phyloP scores from a whole-genome alignment of 2,888 invertebrate species.

The Drosophila kanekoi region DNA sequence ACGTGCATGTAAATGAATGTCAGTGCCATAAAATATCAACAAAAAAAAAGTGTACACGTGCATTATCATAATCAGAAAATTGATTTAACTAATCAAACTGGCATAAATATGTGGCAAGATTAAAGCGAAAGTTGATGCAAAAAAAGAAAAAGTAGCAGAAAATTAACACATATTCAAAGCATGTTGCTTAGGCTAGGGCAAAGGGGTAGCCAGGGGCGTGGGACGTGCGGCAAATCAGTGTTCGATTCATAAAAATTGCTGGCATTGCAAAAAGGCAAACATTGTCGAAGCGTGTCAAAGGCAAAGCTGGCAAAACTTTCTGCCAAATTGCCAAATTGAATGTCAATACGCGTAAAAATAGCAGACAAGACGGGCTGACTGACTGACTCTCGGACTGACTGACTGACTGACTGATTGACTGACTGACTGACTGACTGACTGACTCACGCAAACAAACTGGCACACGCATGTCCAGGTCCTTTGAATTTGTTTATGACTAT shows the following conservation, averaged over 20 bases:
- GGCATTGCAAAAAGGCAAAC: conserved; percentile 58
- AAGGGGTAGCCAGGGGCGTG: background rate
- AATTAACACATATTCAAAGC: conserved; percentile 76
- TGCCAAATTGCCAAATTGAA: conserved; percentile 79
- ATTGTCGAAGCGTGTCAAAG: conserved; percentile 61
- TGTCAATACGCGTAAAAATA: conserved; percentile 81
- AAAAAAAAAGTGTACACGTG: conserved; percentile 15
- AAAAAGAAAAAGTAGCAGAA: conserved; percentile 11
- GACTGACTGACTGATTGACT: background rate
- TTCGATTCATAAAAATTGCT: conserved; percentile 73
- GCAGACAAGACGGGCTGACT: conserved; percentile 37
- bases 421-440: conserved; percentile 4
- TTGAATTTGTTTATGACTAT: conserved; percentile 74
- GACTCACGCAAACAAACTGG: background rate
- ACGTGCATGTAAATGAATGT: conserved; percentile 58
- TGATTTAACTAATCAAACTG: conserved; percentile 75
- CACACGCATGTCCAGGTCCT: conserved; percentile 64
- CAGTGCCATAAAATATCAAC: conserved; percentile 18
- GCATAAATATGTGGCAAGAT: conserved; percentile 46
- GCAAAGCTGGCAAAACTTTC: conserved; percentile 67
- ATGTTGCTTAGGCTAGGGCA: conserved; percentile 21
- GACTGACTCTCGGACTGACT: no score
- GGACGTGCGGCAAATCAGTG: conserved; percentile 63
- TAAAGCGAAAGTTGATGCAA: conserved; percentile 30
- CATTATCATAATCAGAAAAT: conserved; percentile 70